These are phyloP conservation scores for Chloroclystis v-ata DNA, from an alignment of 2,888 invertebrate species.

Conservation along the genomic window DNA sequence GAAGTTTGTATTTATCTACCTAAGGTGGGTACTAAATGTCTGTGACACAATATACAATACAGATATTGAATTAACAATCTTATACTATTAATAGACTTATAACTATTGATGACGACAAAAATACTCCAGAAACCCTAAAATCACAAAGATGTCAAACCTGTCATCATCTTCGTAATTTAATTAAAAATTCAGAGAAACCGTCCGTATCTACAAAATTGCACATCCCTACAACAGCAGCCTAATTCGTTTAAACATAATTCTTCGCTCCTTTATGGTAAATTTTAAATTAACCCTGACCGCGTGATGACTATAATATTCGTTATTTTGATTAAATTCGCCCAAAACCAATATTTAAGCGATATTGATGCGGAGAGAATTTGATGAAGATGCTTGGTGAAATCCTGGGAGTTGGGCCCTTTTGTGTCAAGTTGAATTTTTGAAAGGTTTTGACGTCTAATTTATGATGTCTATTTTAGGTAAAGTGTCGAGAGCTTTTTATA, in stretches of 20 bases:
- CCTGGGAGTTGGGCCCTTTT: constrained; percentile 20
- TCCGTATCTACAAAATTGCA: constrained; percentile 70
- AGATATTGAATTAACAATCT: too few species aligned
- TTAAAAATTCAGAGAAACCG: constrained; percentile 76
- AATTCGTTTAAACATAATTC: constrained; percentile 73
- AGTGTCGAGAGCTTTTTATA: too few species aligned
- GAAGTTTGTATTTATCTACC: too few species aligned
- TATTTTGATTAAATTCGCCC: constrained; percentile 70
- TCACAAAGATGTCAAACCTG: too few species aligned
- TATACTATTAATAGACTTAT: too few species aligned
- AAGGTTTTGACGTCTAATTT: too few species aligned
- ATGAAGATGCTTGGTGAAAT: constrained; percentile 26
- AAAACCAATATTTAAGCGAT: constrained; percentile 75
- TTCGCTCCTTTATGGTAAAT: constrained; percentile 70
- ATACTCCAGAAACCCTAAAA: too few species aligned
- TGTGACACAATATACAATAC: too few species aligned
- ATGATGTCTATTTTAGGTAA: too few species aligned
- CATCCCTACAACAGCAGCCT: constrained; percentile 62
- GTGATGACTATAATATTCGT: constrained; percentile 67
- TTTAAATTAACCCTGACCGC: constrained; percentile 64
- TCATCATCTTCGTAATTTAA: constrained; percentile 72
- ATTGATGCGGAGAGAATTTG: constrained; percentile 43
- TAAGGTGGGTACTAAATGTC: too few species aligned
- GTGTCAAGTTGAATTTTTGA: constrained; percentile 26
- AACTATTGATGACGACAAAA: too few species aligned